phyloP scores from a whole-genome alignment of 2,888 invertebrate genomes.

The Gymnocheta viridis region DNA sequence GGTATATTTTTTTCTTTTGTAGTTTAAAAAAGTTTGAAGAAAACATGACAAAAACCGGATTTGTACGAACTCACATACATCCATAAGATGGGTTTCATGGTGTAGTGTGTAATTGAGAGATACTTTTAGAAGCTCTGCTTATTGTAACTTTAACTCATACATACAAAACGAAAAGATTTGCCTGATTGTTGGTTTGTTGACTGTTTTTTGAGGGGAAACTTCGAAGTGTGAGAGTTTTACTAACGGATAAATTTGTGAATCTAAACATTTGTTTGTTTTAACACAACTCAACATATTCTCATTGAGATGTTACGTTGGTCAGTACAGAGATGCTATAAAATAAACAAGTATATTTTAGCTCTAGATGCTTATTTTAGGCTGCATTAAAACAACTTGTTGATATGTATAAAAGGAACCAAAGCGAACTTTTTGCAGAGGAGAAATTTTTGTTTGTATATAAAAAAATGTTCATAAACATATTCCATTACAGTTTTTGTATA shows the following conservation, averaged over 20 bases:
- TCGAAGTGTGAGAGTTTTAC: conserved; percentile 47
- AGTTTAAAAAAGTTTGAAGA: conserved; percentile 5
- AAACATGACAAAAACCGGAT: conserved; percentile 54
- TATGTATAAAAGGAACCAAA: too few relatives aligned
- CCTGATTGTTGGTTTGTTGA: background rate
- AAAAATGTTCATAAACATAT: too few relatives aligned
- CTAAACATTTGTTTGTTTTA: conserved; percentile 15
- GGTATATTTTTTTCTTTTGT: background rate
- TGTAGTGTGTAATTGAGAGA: background rate
- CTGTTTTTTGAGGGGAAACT: conserved; percentile 11
- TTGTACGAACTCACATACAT: conserved; percentile 9
- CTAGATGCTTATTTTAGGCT: too few relatives aligned
- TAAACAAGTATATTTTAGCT: too few relatives aligned
- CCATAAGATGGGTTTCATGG: background rate
- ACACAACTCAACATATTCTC: too few relatives aligned
- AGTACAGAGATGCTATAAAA: conserved; percentile 52
- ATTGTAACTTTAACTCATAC: conserved; percentile 22
- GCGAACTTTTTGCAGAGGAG: too few relatives aligned
- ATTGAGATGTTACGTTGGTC: too few relatives aligned
- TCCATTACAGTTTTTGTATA: too few relatives aligned
- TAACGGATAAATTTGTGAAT: conserved; percentile 34
- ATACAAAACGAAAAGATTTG: too few relatives aligned
- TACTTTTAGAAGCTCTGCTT: conserved; percentile 26
- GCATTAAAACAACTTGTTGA: conserved; percentile 67
- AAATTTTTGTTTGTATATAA: too few relatives aligned